These are phyloP conservation scores for Esox lucius DNA, from an alignment of 2,797 vertebrate genomes.

Conservation along the genomic window DNA sequence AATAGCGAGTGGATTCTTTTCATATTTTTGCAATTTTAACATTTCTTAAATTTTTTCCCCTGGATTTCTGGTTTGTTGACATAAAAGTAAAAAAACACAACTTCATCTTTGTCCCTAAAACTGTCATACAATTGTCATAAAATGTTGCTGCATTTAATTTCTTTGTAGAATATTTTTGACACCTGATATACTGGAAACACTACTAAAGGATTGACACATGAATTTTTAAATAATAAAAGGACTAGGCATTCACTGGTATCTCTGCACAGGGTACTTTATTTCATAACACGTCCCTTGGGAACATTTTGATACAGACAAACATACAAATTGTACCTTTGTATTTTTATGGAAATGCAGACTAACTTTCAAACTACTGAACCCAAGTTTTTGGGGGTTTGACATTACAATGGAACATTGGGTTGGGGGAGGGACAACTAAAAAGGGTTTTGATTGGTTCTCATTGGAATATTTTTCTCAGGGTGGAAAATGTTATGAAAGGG, in stretches of 20 bases:
- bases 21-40: conserved; percentile 68
- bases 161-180: conserved; percentile 83
- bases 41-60: conserved; percentile 72
- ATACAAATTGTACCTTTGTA: conserved; percentile 76
- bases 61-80: conserved; percentile 84
- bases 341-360: conserved; percentile 77
- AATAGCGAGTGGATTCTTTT: conserved; percentile 81
- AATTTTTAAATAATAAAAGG: conserved; percentile 72
- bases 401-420: conserved; percentile 43
- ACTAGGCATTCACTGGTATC: conserved; percentile 76
- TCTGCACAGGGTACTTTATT: conserved; percentile 84
- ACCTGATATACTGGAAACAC: conserved; percentile 81
- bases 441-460: conserved; percentile 64
- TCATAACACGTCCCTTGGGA: conserved; percentile 70
- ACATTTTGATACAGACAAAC: conserved; percentile 78
- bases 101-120: conserved; percentile 83
- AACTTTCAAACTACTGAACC: conserved; percentile 68
- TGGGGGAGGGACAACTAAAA: conserved; percentile 58
- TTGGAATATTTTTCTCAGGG: conserved; percentile 81
- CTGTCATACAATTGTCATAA: conserved; percentile 81
- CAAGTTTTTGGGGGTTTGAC: conserved; percentile 73
- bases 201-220: conserved; percentile 62
- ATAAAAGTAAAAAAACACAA: conserved; percentile 75
- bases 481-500: conserved; percentile 73
- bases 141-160: conserved; percentile 81